Conservation (phyloP, 2,113 vertebrate species). For the Psilopogon haemacephalus region DNA sequence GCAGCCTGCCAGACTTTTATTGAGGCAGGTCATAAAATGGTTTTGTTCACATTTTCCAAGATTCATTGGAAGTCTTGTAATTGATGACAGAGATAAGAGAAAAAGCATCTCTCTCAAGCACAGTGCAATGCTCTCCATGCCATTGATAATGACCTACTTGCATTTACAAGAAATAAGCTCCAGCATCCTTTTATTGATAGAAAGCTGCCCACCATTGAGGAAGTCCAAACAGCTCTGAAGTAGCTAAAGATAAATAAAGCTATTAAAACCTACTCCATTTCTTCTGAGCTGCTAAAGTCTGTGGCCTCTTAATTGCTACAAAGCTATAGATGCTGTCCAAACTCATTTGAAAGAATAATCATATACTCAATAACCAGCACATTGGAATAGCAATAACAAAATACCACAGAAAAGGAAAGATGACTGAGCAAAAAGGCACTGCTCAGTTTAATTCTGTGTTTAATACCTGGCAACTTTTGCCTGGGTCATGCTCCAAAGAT, state of each 20-base stretch:
- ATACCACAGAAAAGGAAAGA: conserved; percentile 70
- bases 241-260: conserved; percentile 71
- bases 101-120: background rate
- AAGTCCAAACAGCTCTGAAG: conserved; percentile 49
- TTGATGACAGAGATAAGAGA: conserved; percentile 43
- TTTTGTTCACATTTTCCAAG: conserved; percentile 61
- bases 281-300: conserved; percentile 69
- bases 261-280: conserved; percentile 64
- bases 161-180: conserved; percentile 70
- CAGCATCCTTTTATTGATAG: conserved; percentile 70
- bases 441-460: conserved; percentile 20
- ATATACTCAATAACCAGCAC: conserved; percentile 55
- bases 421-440: conserved; percentile 38
- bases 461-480: background rate
- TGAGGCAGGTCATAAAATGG: conserved; percentile 37
- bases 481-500: background rate
- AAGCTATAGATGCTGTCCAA: conserved; percentile 64
- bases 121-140: background rate
- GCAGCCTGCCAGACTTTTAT: conserved; percentile 46
- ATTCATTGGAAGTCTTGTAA: conserved; percentile 55
- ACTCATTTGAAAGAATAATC: conserved; percentile 67
- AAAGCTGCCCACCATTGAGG: conserved; percentile 71
- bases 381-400: conserved; percentile 65
- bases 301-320: conserved; percentile 70
- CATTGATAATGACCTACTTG: conserved; percentile 65